Base-by-base conservation (phyloP, 2,797 vertebrate genomes). In the Crenuchus spilurus region DNA sequence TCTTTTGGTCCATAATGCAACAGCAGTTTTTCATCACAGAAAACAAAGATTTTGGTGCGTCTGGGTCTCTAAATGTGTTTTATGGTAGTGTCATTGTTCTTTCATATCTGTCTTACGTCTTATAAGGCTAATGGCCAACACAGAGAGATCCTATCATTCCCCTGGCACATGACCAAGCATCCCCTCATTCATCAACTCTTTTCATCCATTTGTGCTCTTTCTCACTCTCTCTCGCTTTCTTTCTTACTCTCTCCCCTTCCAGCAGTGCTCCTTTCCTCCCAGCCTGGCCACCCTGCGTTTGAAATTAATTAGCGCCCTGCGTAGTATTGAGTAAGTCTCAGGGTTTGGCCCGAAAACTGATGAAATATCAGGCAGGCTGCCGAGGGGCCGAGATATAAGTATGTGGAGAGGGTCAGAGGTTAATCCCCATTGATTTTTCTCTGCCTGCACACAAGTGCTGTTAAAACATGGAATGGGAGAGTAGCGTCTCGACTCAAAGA, bases 391-490 rank as follows among this genome's bases (percentile, higher is more conserved):
- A 92, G 91, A 89, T 93, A 91, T 94, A 94, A 94, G 92, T 95
- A 93, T 93, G 91, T 94, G 91, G 82, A 90, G 87, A 85, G 76
- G 91, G 93, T 93, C 91, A 93, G 78, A 89, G 93, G 94, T 91
- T 92, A 92, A 94, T 94, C 91, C 90, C 89, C 91, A 95, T 94
- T 93, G 93, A 94, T 94, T 92, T 92, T 91, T 77, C 88, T 78
- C 51, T 92, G 91, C 91, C 87, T 77, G 84, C 80, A 84, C 90
- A 92, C 88, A 88, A 90, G 92, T 85, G 87, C 82, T 66, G 42
- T 70, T 80, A 64, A 67, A 74, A 71, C 55, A 49, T 20, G 18
- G 44, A 55, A 41, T 4, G 65, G 11, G 20, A 67, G 31, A 37
- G 24, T 1, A 54, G 41, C n/a, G 28, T 62, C 44, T 69, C 51